phyloP scores from a whole-genome alignment of 2,113 vertebrate species.

The Oophaga pumilio region DNA sequence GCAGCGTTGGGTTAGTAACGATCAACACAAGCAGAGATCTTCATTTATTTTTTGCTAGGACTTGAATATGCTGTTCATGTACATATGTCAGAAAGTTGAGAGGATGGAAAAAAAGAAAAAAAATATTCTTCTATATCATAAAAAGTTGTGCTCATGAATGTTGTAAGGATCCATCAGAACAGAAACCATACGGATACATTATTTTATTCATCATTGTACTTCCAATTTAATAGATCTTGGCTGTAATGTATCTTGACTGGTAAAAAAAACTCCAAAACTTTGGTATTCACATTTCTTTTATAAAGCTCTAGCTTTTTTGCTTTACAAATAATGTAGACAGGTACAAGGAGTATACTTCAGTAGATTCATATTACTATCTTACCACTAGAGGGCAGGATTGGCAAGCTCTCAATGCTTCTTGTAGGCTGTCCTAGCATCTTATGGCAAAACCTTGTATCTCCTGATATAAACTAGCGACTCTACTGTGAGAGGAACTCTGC shows the following conservation, averaged over 20 bases:
- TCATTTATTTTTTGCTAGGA: too few species aligned
- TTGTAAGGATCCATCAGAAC: neutral
- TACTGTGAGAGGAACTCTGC: too few species aligned
- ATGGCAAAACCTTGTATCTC: neutral
- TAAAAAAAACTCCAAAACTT: neutral
- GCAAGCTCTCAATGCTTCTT: neutral
- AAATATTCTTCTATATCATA: neutral
- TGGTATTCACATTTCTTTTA: too few species aligned
- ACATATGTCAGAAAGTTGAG: too few species aligned
- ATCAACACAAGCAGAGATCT: too few species aligned
- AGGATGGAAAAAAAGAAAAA: too few species aligned
- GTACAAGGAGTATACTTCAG: neutral
- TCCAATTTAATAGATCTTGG: neutral
- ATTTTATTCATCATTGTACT: too few species aligned
- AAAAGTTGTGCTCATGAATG: neutral
- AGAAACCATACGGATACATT: too few species aligned
- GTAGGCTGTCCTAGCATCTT: neutral
- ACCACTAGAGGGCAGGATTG: conserved; percentile 23
- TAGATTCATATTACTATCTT: neutral
- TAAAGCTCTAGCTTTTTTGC: too few species aligned
- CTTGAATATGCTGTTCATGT: too few species aligned
- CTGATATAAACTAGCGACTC: neutral
- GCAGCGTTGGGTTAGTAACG: too few species aligned
- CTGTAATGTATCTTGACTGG: neutral
- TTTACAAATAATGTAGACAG: too few species aligned